Evolutionary conservation across 2,888 invertebrate genomes (phyloP).

Genomic region (Apodemia hepburni): DNA sequence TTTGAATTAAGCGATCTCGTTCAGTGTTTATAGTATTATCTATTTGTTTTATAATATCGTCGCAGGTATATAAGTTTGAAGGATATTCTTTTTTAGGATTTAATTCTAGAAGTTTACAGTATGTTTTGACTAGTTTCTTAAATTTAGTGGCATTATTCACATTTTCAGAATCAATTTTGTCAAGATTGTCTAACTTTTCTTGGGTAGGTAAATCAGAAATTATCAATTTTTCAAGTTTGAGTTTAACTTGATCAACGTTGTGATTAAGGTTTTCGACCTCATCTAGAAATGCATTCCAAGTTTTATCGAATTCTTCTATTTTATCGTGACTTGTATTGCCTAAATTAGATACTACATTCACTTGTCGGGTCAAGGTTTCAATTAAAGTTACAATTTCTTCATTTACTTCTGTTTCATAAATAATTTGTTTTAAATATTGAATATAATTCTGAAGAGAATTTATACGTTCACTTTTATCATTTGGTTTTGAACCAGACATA

Average conservation of each 20-base stretch:
- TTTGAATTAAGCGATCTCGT: conserved; percentile 87
- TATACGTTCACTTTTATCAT: conserved; percentile 52
- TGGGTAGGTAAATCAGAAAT: conserved; percentile 83
- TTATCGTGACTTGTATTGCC: conserved; percentile 63
- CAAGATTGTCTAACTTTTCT: conserved; percentile 84
- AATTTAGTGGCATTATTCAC: conserved; percentile 81
- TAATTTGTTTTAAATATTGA: conserved; percentile 80
- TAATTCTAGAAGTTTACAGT: conserved; percentile 82
- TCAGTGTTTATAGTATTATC: conserved; percentile 86
- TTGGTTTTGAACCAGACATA: conserved; percentile 41
- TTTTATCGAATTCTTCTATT: conserved; percentile 80
- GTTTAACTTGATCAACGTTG: conserved; percentile 70
- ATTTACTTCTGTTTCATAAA: conserved; percentile 84
- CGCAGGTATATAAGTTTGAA: conserved; percentile 81
- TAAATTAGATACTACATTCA: conserved; percentile 84
- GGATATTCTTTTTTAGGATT: conserved; percentile 87
- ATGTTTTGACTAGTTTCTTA: conserved; percentile 81
- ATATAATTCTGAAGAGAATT: conserved; percentile 76
- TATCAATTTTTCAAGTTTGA: conserved; percentile 76
- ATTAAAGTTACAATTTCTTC: conserved; percentile 83
- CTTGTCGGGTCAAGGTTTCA: conserved; percentile 82
- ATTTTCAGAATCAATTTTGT: conserved; percentile 85
- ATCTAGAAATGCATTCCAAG: conserved; percentile 86
- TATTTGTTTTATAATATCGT: conserved; percentile 84
- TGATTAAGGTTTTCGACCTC: conserved; percentile 80